Evolutionary conservation across 2,113 vertebrate species (phyloP).

Genomic region (Notarius lentiginosus): DNA sequence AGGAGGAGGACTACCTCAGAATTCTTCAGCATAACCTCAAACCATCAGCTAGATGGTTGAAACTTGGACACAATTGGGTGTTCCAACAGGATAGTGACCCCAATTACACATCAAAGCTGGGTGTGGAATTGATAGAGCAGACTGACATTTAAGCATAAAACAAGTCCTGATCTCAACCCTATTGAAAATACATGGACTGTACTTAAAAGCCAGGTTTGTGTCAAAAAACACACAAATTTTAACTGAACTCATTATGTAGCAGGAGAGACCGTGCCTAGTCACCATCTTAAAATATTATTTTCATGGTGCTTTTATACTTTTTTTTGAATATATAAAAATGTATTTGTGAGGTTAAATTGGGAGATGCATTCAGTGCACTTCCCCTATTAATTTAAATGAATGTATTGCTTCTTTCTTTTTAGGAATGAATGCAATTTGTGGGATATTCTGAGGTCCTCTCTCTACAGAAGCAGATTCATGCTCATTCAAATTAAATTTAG

Average conservation of each 20-base stretch:
- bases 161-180: too few species aligned
- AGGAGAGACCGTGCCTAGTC: neutral
- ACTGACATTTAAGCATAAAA: too few species aligned
- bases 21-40: too few species aligned
- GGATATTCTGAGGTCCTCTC: slow-evolving; percentile 8
- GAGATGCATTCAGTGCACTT: neutral
- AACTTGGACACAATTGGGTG: too few species aligned
- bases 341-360: slow-evolving; percentile 16
- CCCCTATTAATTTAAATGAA: slow-evolving; percentile 13
- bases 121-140: too few species aligned
- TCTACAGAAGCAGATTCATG: slow-evolving; percentile 17
- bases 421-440: slow-evolving; percentile 14
- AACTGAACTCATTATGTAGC: neutral
- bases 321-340: neutral
- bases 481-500: slow-evolving; percentile 40
- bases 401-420: neutral
- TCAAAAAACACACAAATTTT: too few species aligned
- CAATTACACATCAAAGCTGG: too few species aligned
- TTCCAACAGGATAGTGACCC: too few species aligned
- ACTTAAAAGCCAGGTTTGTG: too few species aligned
- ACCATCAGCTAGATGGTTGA: too few species aligned
- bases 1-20: too few species aligned
- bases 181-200: too few species aligned
- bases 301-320: neutral
- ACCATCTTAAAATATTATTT: neutral